These are phyloP conservation scores for Gambusia affinis DNA, from an alignment of 2,113 vertebrate genomes.

Conservation along the genomic window DNA sequence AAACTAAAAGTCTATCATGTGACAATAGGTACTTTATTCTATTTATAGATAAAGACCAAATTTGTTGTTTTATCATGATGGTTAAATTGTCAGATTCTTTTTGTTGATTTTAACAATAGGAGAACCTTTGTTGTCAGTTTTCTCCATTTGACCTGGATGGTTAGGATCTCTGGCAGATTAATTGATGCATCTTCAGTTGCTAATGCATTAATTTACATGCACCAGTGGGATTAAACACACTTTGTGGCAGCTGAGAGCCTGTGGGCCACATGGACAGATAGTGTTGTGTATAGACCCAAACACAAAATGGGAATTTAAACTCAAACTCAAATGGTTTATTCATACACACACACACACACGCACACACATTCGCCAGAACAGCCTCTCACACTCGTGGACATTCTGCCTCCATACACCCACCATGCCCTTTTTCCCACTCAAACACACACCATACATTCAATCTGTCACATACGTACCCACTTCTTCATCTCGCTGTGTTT, in stretches of 20 bases:
- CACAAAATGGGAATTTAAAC: slow-evolving; percentile 11
- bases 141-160: no score
- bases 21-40: not conserved
- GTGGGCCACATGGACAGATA: slow-evolving; percentile 15
- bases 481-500: slow-evolving; percentile 49
- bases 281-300: slow-evolving; percentile 8
- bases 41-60: not conserved
- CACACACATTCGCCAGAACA: not conserved
- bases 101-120: no score
- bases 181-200: not conserved
- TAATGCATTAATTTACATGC: not conserved
- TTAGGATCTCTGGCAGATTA: no score
- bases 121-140: no score
- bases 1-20: no score
- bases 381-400: slow-evolving; percentile 23
- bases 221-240: not conserved
- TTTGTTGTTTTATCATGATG: not conserved
- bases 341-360: not conserved
- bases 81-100: not conserved
- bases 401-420: slow-evolving; percentile 11
- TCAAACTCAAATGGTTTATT: slow-evolving; percentile 3
- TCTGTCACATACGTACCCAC: slow-evolving; percentile 7
- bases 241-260: slow-evolving; percentile 26
- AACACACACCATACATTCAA: slow-evolving; percentile 6
- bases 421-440: slow-evolving; percentile 20